Evolutionary conservation across 2,797 vertebrate genomes (phyloP).

Genomic region (Brachyrhaphis roseni): DNA sequence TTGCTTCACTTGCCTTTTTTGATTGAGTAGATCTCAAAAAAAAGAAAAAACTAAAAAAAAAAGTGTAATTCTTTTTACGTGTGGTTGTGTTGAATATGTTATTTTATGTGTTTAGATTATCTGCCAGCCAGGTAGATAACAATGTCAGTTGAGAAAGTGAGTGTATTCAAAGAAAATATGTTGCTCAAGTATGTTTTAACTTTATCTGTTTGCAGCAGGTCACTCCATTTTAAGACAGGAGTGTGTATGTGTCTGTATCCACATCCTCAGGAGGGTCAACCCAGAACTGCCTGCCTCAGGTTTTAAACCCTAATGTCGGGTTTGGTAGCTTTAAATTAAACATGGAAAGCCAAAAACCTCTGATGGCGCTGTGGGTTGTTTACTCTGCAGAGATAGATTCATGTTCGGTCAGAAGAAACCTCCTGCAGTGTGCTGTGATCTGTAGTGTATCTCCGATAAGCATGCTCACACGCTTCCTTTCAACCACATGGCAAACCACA

Average conservation of each 20-base stretch:
- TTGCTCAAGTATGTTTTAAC: conserved; percentile 32
- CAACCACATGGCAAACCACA: conserved; percentile 37
- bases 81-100: conserved; percentile 41
- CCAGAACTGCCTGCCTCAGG: conserved; percentile 57
- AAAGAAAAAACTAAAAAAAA: conserved; percentile 17
- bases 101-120: conserved; percentile 58
- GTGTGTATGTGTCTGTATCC: conserved; percentile 31
- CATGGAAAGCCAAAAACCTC: conserved; percentile 39
- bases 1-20: conserved; percentile 42
- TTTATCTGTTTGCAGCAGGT: conserved; percentile 31
- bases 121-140: conserved; percentile 70
- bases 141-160: conserved; percentile 25
- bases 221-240: conserved; percentile 25
- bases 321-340: conserved; percentile 55
- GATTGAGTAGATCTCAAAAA: conserved; percentile 77
- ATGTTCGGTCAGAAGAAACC: conserved; percentile 35
- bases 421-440: conserved; percentile 63
- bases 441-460: conserved; percentile 50
- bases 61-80: conserved; percentile 43
- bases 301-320: conserved; percentile 31
- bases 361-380: conserved; percentile 31
- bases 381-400: conserved; percentile 27
- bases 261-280: conserved; percentile 63
- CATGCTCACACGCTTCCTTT: conserved; percentile 61
- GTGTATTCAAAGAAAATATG: conserved; percentile 17